Conservation (phyloP, 2,113 vertebrate genomes). For the Lanius ludovicianus region DNA sequence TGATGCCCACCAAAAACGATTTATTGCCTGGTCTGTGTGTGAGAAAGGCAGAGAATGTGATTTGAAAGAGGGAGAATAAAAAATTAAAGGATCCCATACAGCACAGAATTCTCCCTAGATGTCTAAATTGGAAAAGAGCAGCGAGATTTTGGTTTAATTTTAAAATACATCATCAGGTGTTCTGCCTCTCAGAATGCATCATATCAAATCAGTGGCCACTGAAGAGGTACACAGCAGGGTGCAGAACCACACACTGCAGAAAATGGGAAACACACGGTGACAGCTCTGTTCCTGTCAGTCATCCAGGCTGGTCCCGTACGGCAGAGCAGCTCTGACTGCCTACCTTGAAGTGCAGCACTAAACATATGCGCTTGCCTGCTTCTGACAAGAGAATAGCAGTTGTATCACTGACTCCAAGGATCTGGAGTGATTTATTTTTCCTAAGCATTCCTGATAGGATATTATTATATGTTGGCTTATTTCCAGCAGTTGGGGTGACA, state of each 20-base stretch:
- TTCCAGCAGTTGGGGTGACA: conserved; percentile 41
- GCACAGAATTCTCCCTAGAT: background rate
- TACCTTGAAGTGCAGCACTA: conserved; percentile 52
- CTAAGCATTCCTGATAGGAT: conserved; percentile 58
- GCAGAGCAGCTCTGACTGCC: conserved; percentile 11
- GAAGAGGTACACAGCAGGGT: background rate
- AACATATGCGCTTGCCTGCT: conserved; percentile 55
- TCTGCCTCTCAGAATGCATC: conserved; percentile 41
- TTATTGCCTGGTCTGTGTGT: conserved; percentile 49
- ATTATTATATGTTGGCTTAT: conserved; percentile 53
- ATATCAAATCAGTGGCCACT: conserved; percentile 19
- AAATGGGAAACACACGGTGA: background rate
- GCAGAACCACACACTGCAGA: background rate
- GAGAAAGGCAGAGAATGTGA: conserved; percentile 40
- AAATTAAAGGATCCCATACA: conserved; percentile 42
- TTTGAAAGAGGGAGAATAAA: conserved; percentile 48
- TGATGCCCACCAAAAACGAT: conserved; percentile 62
- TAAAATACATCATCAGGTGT: conserved; percentile 31
- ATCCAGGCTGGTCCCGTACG: background rate
- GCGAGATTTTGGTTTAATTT: conserved; percentile 21
- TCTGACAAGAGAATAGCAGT: conserved; percentile 51
- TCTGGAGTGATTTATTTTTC: conserved; percentile 61
- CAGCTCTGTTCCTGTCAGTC: conserved; percentile 23
- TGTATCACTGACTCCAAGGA: conserved; percentile 28
- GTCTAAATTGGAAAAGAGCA: conserved; percentile 33